phyloP scores from a whole-genome alignment of 2,797 vertebrate genomes.

The Neostethus bicornis region DNA sequence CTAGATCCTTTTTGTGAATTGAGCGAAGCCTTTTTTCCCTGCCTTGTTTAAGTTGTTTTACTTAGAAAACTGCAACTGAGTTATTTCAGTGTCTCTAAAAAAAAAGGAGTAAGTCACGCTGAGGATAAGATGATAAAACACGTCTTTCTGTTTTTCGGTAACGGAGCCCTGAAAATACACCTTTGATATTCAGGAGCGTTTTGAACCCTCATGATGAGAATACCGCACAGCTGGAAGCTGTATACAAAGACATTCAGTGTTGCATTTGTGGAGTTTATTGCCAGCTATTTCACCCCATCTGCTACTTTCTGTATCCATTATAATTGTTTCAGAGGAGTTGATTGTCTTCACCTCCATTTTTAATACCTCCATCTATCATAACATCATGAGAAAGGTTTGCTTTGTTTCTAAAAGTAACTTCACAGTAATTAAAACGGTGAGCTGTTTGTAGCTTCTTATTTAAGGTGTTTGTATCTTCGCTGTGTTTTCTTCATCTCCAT shows the following conservation, averaged over 20 bases:
- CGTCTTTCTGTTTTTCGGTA: constrained; percentile 33
- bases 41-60: neutral
- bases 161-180: constrained; percentile 18
- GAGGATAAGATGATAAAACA: constrained; percentile 35
- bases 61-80: neutral
- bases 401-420: no score
- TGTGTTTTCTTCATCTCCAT: neutral
- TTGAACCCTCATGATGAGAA: constrained; percentile 27
- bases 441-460: neutral
- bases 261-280: neutral
- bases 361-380: no score
- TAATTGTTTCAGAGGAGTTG: neutral
- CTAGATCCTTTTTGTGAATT: neutral
- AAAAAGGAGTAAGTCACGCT: constrained; percentile 49
- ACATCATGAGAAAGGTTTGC: no score
- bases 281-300: neutral
- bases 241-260: neutral
- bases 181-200: constrained; percentile 11
- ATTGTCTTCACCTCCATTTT: neutral
- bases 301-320: neutral
- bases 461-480: neutral
- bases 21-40: neutral
- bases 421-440: no score
- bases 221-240: constrained; percentile 21
- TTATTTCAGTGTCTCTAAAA: constrained; percentile 12